These are phyloP conservation scores for Odontocerum albicorne DNA, from an alignment of 2,888 invertebrate species.

Conservation along the genomic window DNA sequence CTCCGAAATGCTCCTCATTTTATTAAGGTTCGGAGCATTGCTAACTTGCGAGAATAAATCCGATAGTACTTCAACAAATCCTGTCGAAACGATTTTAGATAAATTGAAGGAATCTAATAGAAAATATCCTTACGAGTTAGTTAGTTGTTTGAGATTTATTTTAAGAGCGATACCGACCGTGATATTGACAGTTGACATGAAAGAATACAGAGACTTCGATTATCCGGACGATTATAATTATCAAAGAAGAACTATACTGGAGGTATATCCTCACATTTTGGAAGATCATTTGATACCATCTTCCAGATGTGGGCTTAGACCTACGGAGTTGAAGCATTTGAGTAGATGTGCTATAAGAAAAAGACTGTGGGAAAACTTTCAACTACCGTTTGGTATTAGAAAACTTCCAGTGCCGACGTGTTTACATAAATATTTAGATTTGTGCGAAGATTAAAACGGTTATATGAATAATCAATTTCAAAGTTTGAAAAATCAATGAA, in stretches of 20 bases:
- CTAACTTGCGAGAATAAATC: slow-evolving; percentile 45
- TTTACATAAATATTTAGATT: slow-evolving; percentile 71
- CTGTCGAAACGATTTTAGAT: slow-evolving; percentile 66
- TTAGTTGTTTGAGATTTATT: slow-evolving; percentile 68
- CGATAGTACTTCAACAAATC: slow-evolving; percentile 61
- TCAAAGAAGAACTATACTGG: slow-evolving; percentile 49
- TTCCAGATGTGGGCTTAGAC: slow-evolving; percentile 61
- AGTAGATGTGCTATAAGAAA: slow-evolving; percentile 72
- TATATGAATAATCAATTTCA: background rate
- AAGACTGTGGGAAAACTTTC: slow-evolving; percentile 66
- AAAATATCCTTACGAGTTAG: slow-evolving; percentile 68
- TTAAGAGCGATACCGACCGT: slow-evolving; percentile 66
- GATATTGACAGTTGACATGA: slow-evolving; percentile 51
- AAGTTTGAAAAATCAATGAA: no score
- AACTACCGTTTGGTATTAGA: slow-evolving; percentile 73
- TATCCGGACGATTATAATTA: slow-evolving; percentile 52
- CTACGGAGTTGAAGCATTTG: slow-evolving; percentile 75
- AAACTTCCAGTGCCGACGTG: slow-evolving; percentile 66
- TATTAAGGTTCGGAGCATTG: slow-evolving; percentile 71
- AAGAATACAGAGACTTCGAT: slow-evolving; percentile 44
- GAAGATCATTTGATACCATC: slow-evolving; percentile 62
- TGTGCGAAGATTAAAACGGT: slow-evolving; percentile 65
- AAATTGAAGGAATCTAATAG: slow-evolving; percentile 64
- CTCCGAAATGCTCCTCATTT: slow-evolving; percentile 72
- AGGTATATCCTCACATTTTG: slow-evolving; percentile 55